Conservation (phyloP, 2,113 vertebrate genomes). For the Terrapene triunguis region DNA sequence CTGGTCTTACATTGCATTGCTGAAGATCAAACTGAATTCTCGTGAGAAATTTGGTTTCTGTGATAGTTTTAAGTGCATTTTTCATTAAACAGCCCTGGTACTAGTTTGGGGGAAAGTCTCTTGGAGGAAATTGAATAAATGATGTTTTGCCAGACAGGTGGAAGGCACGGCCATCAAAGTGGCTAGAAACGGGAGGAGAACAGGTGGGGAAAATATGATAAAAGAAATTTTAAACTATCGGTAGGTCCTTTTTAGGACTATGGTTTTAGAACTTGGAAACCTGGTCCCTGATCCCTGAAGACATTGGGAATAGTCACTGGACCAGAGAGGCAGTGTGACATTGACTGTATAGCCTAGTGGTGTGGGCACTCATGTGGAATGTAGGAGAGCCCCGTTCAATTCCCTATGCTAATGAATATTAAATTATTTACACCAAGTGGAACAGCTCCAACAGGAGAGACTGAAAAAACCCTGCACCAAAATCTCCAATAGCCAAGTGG, state of each 20-base stretch:
- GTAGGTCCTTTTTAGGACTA: background rate
- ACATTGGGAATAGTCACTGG: background rate
- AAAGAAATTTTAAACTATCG: background rate
- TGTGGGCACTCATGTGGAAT: no score
- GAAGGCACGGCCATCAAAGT: background rate
- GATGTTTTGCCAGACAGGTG: background rate
- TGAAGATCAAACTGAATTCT: background rate
- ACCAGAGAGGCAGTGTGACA: no score
- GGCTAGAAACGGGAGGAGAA: background rate
- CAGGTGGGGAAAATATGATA: background rate
- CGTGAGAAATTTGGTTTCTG: background rate
- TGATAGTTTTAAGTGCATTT: background rate
- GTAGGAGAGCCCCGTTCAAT: no score
- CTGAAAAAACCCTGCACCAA: no score
- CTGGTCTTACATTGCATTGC: background rate
- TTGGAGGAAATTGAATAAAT: background rate
- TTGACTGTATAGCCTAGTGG: no score
- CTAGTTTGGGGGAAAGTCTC: background rate
- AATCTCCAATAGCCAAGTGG: no score
- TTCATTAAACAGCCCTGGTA: background rate
- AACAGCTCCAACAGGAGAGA: no score
- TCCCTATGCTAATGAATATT: no score
- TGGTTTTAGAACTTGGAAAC: background rate
- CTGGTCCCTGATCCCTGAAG: background rate
- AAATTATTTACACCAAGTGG: no score